A percentile compares a stretch with the other conserved stretches of the same genome.
Evolutionary conservation across 2,797 vertebrate species (phyloP).

Genomic region (Eupleurogrammus muticus): DNA sequence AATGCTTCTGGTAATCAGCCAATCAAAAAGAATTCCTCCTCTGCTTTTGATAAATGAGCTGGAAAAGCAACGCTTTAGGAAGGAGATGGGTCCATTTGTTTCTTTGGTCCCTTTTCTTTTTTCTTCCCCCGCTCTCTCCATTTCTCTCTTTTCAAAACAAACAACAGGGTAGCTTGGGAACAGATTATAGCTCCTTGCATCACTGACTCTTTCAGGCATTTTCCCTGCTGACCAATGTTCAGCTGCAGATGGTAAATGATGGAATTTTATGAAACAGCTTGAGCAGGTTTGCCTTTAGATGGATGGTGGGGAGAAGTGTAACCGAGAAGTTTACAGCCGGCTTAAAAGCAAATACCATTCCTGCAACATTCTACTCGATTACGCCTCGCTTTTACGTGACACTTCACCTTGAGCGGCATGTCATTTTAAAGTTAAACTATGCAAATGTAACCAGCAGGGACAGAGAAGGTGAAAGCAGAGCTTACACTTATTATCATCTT

Average conservation of each 20-base stretch:
- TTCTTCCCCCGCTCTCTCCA: slow-evolving; percentile 51
- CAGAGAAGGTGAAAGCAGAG: slow-evolving; percentile 6
- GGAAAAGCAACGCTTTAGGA: slow-evolving; percentile 83
- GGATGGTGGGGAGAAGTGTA: slow-evolving; percentile 35
- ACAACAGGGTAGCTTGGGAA: slow-evolving; percentile 78
- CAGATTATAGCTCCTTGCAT: slow-evolving; percentile 85
- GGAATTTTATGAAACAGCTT: slow-evolving; percentile 75
- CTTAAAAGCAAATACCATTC: slow-evolving; percentile 36
- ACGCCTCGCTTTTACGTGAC: slow-evolving; percentile 16
- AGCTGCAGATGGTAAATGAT: slow-evolving; percentile 81
- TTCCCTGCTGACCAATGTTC: slow-evolving; percentile 82
- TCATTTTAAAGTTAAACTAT: slow-evolving; percentile 6
- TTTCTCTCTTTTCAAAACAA: slow-evolving; percentile 81
- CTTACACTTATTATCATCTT: slow-evolving; percentile 7
- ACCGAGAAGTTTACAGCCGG: slow-evolving; percentile 47
- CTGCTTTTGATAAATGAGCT: slow-evolving; percentile 86
- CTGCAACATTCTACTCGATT: slow-evolving; percentile 31
- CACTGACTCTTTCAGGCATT: slow-evolving; percentile 81
- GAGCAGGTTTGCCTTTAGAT: slow-evolving; percentile 62
- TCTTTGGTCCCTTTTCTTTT: slow-evolving; percentile 71
- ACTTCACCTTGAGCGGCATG: slow-evolving; percentile 10
- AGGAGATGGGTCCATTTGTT: slow-evolving; percentile 86
- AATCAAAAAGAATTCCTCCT: slow-evolving; percentile 92
- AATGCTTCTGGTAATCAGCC: slow-evolving; percentile 91
- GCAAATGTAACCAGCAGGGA: not conserved